Percentiles rank a stretch among this genome's conserved stretches.
These are phyloP conservation scores for Encarsia formosa DNA, from an alignment of 2,888 invertebrate genomes.

Conservation along the genomic window DNA sequence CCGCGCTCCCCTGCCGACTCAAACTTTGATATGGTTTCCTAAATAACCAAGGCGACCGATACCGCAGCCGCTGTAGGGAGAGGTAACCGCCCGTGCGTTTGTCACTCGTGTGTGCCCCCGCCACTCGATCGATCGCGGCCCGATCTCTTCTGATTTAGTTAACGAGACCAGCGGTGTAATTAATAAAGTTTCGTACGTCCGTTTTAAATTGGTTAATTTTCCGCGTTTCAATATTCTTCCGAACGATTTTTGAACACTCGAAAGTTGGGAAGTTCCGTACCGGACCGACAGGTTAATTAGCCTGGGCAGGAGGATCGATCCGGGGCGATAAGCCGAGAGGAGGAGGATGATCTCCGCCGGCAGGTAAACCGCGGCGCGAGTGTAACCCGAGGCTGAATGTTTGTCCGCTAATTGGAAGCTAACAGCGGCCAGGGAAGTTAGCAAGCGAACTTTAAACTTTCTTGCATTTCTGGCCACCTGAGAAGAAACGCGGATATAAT, in stretches of 20 bases:
- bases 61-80: slow-evolving; percentile 32
- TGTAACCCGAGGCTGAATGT: slow-evolving; percentile 44
- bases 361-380: slow-evolving; percentile 28
- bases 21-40: slow-evolving; percentile 49
- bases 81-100: slow-evolving; percentile 36
- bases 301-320: too few relatives aligned
- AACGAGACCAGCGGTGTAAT: slow-evolving; percentile 11
- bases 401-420: slow-evolving; percentile 52
- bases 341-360: too few relatives aligned
- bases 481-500: too few relatives aligned
- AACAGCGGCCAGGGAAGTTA: slow-evolving; percentile 47
- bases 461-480: too few relatives aligned
- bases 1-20: slow-evolving; percentile 38
- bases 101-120: slow-evolving; percentile 36
- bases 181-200: slow-evolving; percentile 18
- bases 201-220: slow-evolving; percentile 22
- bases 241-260: neutral
- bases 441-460: slow-evolving; percentile 50
- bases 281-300: neutral
- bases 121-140: too few relatives aligned
- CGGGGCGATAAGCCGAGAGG: too few relatives aligned
- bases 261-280: too few relatives aligned
- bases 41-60: slow-evolving; percentile 48
- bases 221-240: slow-evolving; percentile 24
- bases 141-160: neutral